Base-by-base conservation (phyloP, 2,888 invertebrate genomes). In the Epirrhoe alternata region DNA sequence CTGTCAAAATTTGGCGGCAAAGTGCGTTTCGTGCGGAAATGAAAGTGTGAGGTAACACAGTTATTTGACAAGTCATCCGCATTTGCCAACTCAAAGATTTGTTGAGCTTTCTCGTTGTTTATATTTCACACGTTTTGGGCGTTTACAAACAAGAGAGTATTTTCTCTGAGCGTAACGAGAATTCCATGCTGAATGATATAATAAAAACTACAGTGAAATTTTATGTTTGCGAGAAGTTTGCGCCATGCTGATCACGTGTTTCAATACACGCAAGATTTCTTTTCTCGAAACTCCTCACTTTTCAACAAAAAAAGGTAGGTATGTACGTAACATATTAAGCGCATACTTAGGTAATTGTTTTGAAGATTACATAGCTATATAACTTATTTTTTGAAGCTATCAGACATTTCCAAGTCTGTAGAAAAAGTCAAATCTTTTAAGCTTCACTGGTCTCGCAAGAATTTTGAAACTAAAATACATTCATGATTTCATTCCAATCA, bases 81-180 rank as follows among this genome's bases (percentile, higher is more conserved):
- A 74, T 77, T 77, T 73, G 69, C 75, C 66, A 68, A 73, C 67
- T 65, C 38, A 62, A 63, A 69, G 51, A 65, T 64, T 68, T 68
- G 68, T 60, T 74, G 76, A 79, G 84, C 88, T 89, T 88, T 88
- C 85, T 77, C 81, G 80, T 71, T 81, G 84, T 88, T 84, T 87
- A 81, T 85, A 83, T 85, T 90, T 90, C 90, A 86, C 90, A 90
- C 90, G 90, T 88, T 88, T 87, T 85, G 83, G 81, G 50, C 55
- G 56, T 56, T 38, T 4, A 55, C 52, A 33, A 33, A 56, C 47
- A 49, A 61, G 42, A 54, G 17, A 38, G 38, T n/a, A 53, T 50
- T 49, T 59, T 42, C 17, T 87, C 86, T 85, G 82, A 79, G 54
- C 63, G 63, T 52, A 64, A 78, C 68, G 61, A 63, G 59, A 72